phyloP scores from a whole-genome alignment of 2,797 vertebrate species.

The Echiichthys vipera region DNA sequence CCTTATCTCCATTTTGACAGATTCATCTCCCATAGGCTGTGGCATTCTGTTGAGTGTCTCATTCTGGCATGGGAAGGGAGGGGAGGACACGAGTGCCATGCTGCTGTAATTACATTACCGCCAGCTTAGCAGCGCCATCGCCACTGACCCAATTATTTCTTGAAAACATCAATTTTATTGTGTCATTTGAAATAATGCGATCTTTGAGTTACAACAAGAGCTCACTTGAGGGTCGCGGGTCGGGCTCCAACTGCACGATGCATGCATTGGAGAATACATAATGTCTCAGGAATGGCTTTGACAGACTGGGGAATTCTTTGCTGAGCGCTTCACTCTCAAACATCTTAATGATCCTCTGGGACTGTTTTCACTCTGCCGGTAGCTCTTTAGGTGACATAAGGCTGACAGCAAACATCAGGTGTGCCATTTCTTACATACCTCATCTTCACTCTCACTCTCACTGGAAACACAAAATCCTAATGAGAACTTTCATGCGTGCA shows the following conservation, averaged over 20 bases:
- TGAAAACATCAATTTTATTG: constrained; percentile 63
- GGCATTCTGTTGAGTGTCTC: constrained; percentile 58
- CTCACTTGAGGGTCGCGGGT: constrained; percentile 36
- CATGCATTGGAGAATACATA: constrained; percentile 35
- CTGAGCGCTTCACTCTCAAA: constrained; percentile 29
- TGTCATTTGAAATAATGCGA: constrained; percentile 69
- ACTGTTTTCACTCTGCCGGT: constrained; percentile 36
- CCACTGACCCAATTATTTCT: constrained; percentile 73
- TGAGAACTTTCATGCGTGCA: constrained; percentile 16
- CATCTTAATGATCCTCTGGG: constrained; percentile 30
- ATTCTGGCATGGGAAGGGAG: constrained; percentile 51
- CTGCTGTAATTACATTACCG: constrained; percentile 72
- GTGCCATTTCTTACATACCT: constrained; percentile 23
- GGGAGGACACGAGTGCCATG: constrained; percentile 48
- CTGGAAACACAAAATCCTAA: constrained; percentile 13
- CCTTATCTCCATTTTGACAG: constrained; percentile 67
- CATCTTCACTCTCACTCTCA: background rate
- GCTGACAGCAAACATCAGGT: constrained; percentile 35
- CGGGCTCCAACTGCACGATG: constrained; percentile 2
- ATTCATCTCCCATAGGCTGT: constrained; percentile 67
- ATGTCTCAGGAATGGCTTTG: constrained; percentile 61
- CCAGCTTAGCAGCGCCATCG: constrained; percentile 57
- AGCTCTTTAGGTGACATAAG: constrained; percentile 37
- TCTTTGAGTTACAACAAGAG: constrained; percentile 70
- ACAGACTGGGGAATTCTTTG: constrained; percentile 44